Base-by-base conservation (phyloP, 2,888 invertebrate species). In the Creontiades dilutus region DNA sequence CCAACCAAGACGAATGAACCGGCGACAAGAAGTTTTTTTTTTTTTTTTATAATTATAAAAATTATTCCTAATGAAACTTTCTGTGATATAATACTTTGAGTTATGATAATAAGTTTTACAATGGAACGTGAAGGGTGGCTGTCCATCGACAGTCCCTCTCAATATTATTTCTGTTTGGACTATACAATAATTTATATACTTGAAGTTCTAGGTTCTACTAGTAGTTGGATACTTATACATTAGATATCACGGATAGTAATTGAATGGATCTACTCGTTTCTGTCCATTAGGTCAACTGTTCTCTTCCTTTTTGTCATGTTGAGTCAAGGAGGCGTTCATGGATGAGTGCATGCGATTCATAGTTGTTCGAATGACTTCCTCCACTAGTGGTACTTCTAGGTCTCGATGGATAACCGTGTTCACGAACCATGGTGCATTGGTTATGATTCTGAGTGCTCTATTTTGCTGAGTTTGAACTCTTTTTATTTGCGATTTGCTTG, bases 291-390 rank as follows among this genome's bases (percentile, higher is more conserved):
- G 68, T 68, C 68, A 23, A 68, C 27, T 23, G 0, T 68, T 68
- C 68, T 68, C 23, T 68, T 68, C 23, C 68, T 68, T 23, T 68
- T 80, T 37, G 78, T 46, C 47, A n/a, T 16, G 78, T 80, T 80
- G 78, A 37, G 14, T 80, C 19, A 46, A 80, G 78, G 78, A 80
- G 78, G 78, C 14, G 16, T 80, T 16, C 37, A 80, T 80, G 78
- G 46, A 4, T 1, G 68, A 0, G 27, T 68, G 68, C 0, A 68
- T 68, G 0, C 68, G 52, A 16, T 61, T 68, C 23, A 2, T 68
- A 4, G 68, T 23, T 7, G 68, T 3, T 23, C 23, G 23, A 0
- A 23, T 68, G 9, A 23, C 23, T 3, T 68, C 68, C 19, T 23
- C 68, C 23, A 68, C 68, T 1, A 19, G 3, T 9, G 61, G 61